These are phyloP conservation scores for Lydus trimaculatus DNA, from an alignment of 2,888 invertebrate species.

Conservation along the genomic window DNA sequence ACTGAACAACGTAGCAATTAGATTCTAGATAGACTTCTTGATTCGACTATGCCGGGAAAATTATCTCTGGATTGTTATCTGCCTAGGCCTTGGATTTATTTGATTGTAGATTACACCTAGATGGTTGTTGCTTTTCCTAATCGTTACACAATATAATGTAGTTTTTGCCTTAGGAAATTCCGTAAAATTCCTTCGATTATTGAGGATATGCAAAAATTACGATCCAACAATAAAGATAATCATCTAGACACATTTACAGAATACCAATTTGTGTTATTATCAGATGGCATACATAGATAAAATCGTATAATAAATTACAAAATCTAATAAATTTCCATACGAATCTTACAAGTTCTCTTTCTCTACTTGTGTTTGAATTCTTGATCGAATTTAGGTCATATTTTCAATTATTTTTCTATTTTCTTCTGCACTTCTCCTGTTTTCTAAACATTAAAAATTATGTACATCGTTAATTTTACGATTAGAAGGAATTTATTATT, in stretches of 20 bases:
- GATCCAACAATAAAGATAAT: background rate
- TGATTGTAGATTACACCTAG: too few species aligned
- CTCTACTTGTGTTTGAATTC: too few species aligned
- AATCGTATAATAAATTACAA: background rate
- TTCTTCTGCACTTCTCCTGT: background rate
- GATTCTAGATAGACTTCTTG: too few species aligned
- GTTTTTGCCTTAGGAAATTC: too few species aligned
- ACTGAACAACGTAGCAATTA: too few species aligned
- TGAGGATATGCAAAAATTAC: too few species aligned
- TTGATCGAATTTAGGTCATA: background rate
- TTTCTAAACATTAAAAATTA: background rate
- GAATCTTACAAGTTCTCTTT: background rate
- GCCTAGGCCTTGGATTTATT: too few species aligned
- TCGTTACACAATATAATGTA: too few species aligned
- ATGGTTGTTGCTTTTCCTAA: too few species aligned
- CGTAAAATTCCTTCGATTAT: too few species aligned
- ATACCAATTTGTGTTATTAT: background rate
- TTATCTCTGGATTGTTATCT: too few species aligned
- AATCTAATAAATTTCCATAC: background rate
- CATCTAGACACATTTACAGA: background rate
- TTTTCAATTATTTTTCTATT: background rate
- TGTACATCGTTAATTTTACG: background rate
- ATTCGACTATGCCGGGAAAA: too few species aligned
- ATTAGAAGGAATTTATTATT: constrained; percentile 5
- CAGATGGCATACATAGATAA: background rate